These are phyloP conservation scores for Harpegnathos saltator DNA, from an alignment of 1,140 invertebrate genomes.

Conservation along the genomic window DNA sequence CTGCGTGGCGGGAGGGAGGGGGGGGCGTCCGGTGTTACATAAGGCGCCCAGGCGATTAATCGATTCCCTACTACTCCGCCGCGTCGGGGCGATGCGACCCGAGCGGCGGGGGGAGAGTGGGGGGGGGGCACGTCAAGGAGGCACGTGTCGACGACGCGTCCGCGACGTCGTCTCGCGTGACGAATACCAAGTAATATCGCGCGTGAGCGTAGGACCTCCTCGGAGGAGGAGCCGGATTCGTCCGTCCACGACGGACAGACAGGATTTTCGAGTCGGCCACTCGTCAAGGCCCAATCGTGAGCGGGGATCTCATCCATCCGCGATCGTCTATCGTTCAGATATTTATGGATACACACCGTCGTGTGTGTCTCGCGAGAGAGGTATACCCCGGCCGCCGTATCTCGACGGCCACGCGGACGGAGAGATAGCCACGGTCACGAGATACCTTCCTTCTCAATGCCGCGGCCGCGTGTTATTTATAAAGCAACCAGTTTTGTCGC, in stretches of 20 bases:
- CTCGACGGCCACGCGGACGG: neutral
- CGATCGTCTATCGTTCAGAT: neutral
- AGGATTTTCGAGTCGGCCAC: neutral
- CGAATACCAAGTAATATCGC: slow-evolving; percentile 37
- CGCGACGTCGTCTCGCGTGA: neutral
- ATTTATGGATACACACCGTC: neutral
- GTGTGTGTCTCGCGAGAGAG: no score
- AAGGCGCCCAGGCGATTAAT: slow-evolving; percentile 66
- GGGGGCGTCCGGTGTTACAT: slow-evolving; percentile 63
- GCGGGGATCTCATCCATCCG: neutral
- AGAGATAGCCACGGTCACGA: slow-evolving; percentile 5
- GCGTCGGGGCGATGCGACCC: slow-evolving; percentile 6
- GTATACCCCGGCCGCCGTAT: neutral
- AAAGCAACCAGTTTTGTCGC: slow-evolving; percentile 66
- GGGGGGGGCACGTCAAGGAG: slow-evolving; percentile 16
- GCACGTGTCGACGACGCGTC: slow-evolving; percentile 42
- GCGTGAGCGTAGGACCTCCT: neutral
- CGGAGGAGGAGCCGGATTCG: no score
- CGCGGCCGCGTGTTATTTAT: slow-evolving; percentile 61
- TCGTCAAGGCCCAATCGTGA: no score
- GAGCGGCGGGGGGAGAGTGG: slow-evolving; percentile 9
- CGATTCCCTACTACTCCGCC: slow-evolving; percentile 34
- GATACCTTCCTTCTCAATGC: slow-evolving; percentile 19
- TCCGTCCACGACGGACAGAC: no score
- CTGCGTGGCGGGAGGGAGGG: no score